phyloP scores from a whole-genome alignment of 2,888 invertebrate genomes.

The Rapana venosa region DNA sequence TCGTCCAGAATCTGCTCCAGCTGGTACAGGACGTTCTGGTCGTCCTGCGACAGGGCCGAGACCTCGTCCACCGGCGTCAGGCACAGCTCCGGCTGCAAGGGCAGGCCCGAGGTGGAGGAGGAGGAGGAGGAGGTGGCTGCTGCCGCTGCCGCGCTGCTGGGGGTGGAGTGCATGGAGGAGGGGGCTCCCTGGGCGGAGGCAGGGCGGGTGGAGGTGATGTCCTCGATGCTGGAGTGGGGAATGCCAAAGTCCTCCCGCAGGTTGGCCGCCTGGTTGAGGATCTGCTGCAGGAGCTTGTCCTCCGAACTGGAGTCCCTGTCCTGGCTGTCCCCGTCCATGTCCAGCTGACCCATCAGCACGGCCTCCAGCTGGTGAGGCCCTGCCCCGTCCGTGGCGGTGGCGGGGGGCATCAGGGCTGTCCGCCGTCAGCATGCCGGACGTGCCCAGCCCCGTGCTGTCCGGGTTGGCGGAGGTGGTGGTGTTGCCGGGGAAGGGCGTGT shows the following conservation, averaged over 20 bases:
- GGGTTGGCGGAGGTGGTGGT: conserved; percentile 45
- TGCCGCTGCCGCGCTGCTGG: conserved; percentile 44
- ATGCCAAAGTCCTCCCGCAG: conserved; percentile 78
- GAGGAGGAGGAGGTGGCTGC: conserved; percentile 37
- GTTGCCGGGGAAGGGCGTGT: conserved; percentile 62
- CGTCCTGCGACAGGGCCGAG: conserved; percentile 54
- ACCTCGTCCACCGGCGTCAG: conserved; percentile 25
- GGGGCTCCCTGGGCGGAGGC: not conserved
- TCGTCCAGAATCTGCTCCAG: conserved; percentile 69
- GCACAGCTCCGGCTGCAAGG: conserved; percentile 24
- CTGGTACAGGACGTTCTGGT: conserved; percentile 62
- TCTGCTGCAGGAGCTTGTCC: conserved; percentile 85
- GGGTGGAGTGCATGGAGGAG: not conserved
- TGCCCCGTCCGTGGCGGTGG: conserved; percentile 40
- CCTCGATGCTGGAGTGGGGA: not conserved
- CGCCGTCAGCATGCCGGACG: not conserved
- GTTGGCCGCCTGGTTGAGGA: conserved; percentile 91
- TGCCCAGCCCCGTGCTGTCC: conserved; percentile 6
- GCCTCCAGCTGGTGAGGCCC: conserved; percentile 50
- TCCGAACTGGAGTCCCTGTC: conserved; percentile 56
- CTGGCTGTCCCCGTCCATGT: conserved; percentile 50
- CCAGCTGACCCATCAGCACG: conserved; percentile 60
- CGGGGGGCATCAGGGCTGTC: conserved; percentile 27
- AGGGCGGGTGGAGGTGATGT: conserved; percentile 21
- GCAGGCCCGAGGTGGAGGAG: not conserved